phyloP scores from a whole-genome alignment of 1,140 invertebrate species.

The Lepidotrigona ventralis region DNA sequence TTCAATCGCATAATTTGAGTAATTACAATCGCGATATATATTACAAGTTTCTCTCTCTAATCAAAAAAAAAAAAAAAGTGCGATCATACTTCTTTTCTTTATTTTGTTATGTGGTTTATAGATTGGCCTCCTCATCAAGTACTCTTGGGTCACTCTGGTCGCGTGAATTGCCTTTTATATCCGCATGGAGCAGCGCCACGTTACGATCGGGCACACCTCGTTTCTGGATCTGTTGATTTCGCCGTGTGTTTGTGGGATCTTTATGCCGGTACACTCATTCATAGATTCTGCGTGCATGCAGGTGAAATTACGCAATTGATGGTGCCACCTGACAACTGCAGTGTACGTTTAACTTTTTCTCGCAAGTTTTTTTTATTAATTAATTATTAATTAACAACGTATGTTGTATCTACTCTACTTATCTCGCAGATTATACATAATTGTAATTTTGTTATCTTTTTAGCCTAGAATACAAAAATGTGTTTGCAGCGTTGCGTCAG shows the following conservation, averaged over 20 bases:
- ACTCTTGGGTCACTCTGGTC: slow-evolving; percentile 93
- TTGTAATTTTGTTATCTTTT: neutral
- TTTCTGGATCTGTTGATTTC: slow-evolving; percentile 98
- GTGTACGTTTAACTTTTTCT: slow-evolving; percentile 82
- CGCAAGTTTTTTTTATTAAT: neutral
- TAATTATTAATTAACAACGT: neutral
- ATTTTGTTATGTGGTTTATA: slow-evolving; percentile 74
- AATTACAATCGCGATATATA: slow-evolving; percentile 13
- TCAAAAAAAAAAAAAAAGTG: too few relatives aligned
- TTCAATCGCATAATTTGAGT: neutral
- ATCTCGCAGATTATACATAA: slow-evolving; percentile 5
- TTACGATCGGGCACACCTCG: slow-evolving; percentile 94
- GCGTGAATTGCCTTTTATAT: slow-evolving; percentile 97
- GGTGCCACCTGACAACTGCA: slow-evolving; percentile 95
- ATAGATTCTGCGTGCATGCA: slow-evolving; percentile 98
- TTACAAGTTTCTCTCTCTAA: neutral
- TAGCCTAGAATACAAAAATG: slow-evolving; percentile 96
- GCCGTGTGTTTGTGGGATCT: slow-evolving; percentile 99
- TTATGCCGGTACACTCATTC: slow-evolving; percentile 92
- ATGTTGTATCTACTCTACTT: neutral
- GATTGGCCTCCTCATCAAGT: slow-evolving; percentile 95
- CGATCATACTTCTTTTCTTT: slow-evolving; percentile 22
- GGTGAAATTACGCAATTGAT: slow-evolving; percentile 94
- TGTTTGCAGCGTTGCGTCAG: slow-evolving; percentile 97
- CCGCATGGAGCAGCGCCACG: slow-evolving; percentile 95